A percentile compares a stretch with the other conserved stretches of the same genome.
Evolutionary conservation across 2,797 vertebrate species (phyloP).

Genomic region (Selene dorsalis): DNA sequence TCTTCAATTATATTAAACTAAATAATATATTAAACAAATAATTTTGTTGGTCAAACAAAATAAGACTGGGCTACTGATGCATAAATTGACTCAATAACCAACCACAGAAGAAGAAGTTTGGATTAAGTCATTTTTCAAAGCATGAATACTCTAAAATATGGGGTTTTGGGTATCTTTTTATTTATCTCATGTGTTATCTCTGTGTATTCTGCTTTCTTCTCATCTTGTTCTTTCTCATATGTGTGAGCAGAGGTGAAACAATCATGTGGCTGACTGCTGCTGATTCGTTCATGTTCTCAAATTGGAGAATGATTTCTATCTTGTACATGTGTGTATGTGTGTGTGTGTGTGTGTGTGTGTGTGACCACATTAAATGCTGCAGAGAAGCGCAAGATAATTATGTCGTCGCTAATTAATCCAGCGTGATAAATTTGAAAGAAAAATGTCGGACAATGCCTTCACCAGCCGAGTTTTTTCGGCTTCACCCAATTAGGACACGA

Average conservation of each 20-base stretch:
- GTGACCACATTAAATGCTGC: slow-evolving; percentile 6
- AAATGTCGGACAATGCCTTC: slow-evolving; percentile 42
- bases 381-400: slow-evolving; percentile 55
- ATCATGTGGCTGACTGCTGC: slow-evolving; percentile 50
- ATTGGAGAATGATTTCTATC: slow-evolving; percentile 55
- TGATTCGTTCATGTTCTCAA: slow-evolving; percentile 41
- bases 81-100: background rate
- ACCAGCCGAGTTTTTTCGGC: background rate
- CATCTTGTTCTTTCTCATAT: slow-evolving; percentile 17
- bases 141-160: background rate
- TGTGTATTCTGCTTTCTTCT: background rate
- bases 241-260: slow-evolving; percentile 35
- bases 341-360: background rate
- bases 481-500: slow-evolving; percentile 42
- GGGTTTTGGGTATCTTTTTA: no score
- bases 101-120: no score
- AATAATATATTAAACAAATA: no score
- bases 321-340: slow-evolving; percentile 6
- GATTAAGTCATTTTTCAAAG: background rate
- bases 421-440: slow-evolving; percentile 50
- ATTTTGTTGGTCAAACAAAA: background rate
- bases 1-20: background rate
- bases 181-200: no score
- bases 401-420: slow-evolving; percentile 62
- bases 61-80: background rate